Evolutionary conservation across 2,888 invertebrate species (phyloP).

Genomic region (Sepiola atlantica): DNA sequence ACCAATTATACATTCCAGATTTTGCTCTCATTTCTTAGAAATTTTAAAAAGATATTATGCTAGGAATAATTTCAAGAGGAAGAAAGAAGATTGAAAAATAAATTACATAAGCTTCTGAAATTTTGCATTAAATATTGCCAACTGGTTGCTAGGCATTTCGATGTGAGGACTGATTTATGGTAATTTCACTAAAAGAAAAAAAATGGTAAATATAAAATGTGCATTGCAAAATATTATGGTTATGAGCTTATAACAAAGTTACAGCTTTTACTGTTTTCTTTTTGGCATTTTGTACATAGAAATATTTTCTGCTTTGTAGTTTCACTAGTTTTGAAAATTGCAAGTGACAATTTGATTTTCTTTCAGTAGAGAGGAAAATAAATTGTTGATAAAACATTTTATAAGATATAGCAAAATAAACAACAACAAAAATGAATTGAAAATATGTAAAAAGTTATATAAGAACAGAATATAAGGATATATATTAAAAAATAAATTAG

Average conservation of each 20-base stretch:
- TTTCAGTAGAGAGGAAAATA: not conserved
- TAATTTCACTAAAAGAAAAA: not conserved
- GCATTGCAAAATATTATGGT: not conserved
- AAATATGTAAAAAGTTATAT: not conserved
- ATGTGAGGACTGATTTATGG: not conserved
- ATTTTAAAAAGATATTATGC: not conserved
- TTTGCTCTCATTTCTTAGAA: not conserved
- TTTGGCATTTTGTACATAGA: not conserved
- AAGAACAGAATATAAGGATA: not conserved
- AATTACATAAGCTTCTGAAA: not conserved
- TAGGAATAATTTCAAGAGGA: not conserved
- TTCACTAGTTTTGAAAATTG: conserved; percentile 9
- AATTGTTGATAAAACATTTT: not conserved
- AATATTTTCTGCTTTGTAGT: not conserved
- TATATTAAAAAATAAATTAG: not conserved
- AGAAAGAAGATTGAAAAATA: not conserved
- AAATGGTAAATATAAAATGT: not conserved
- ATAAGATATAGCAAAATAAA: not conserved
- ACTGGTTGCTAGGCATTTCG: not conserved
- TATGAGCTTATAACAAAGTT: not conserved
- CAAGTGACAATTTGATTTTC: not conserved
- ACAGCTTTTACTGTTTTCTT: not conserved
- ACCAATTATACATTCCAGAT: not conserved
- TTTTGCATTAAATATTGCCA: not conserved
- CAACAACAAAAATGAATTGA: not conserved